Evolutionary conservation across 1,140 invertebrate species (phyloP), one percentile per base, ranked within the genome.

Genomic region (Mesaphorura yosii): DNA sequence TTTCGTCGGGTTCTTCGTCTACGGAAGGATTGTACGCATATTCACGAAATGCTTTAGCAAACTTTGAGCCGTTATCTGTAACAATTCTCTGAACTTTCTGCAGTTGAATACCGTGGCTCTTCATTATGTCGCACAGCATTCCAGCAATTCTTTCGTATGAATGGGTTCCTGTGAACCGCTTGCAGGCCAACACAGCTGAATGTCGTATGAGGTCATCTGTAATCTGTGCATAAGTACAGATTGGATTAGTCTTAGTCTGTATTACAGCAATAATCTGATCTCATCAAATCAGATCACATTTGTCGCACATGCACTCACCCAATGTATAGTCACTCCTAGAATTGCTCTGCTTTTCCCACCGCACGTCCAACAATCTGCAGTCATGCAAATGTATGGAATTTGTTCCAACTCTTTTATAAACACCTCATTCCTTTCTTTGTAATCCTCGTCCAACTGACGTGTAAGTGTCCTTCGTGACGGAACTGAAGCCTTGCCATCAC

Each of bases 51-150:
- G 62, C 60, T 48, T 62, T 64, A 3, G 53, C 47, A 40, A 65
- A 64, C 34, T 65, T 64, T 2, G 57, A 51, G 14, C 45, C 64
- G 26, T 61, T 63, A 45, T 64, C 60, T 1, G 63, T 65, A 6
- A 64, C 42, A 17, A 53, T 59, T 6, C 53, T 58, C 12, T 53
- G 41, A 20, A 65, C 44, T 39, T 64, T 65, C 34, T 48, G 19
- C 5, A 46, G 14, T 47, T 50, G 53, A 5, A 64, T 48, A 12
- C 50, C 54, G 48, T 55, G 64, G 15, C 46, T 41, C 6, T n/a
- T 12, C 37, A 61, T 47, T 50, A 63, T 61, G 31, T 47, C 45
- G 1, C 17, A 12, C 4, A 58, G 26, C 19, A 57, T 12, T 12
- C 60, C 50, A 0, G 55, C 45, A 14, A 62, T 64, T 48, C 39